Base-by-base conservation (phyloP, 2,113 vertebrate species). In the Theristicus caerulescens region DNA sequence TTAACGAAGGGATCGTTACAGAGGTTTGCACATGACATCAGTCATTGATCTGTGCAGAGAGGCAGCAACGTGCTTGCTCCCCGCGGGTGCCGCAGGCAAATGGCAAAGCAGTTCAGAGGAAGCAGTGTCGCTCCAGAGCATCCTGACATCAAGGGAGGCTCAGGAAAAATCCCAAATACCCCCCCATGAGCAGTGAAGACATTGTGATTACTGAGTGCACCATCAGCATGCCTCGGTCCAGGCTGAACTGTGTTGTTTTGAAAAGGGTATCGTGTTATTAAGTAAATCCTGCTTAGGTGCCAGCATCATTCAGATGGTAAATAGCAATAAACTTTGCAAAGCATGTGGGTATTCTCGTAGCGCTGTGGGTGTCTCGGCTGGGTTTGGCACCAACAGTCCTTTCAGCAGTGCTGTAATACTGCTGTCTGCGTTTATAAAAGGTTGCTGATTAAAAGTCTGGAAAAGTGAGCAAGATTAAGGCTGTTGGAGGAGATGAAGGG, bases 11-110 rank as follows among this genome's bases (percentile, higher is more conserved):
- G 65, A 27, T 95, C 31, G 22, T 93, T 78, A 26, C 61, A 15
- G 58, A 49, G 73, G 49, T 65, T 61, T 92, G 80, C 80, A 65
- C 72, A 40, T 77, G 81, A 11, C 88, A 71, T 57, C 70, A 85
- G 71, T 86, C 95, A 72, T 38, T 34, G 92, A 95, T 98, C 88
- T 95, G 88, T 26, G 86, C 88, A 12, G 82, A 59, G 85, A 36
- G 59, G 85, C 58, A 22, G 84, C 81, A 17, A 32, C 9, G 25
- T 4, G 77, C 88, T 16, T 7, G 32, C 72, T 71, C 59, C 77
- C 77, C 10, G 52, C 57, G 6, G 59, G 58, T 13, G 5, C 80
- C 7, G 10, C 16, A 54, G 82, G 85, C 85, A 94, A 94, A 55
- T 42, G 71, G 93, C 65, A 77, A 78, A 31, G 36, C 51, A 7